Percentiles rank a stretch among this genome's conserved stretches.
Conservation (phyloP, 2,888 invertebrate species). For the Apamea epomidion region DNA sequence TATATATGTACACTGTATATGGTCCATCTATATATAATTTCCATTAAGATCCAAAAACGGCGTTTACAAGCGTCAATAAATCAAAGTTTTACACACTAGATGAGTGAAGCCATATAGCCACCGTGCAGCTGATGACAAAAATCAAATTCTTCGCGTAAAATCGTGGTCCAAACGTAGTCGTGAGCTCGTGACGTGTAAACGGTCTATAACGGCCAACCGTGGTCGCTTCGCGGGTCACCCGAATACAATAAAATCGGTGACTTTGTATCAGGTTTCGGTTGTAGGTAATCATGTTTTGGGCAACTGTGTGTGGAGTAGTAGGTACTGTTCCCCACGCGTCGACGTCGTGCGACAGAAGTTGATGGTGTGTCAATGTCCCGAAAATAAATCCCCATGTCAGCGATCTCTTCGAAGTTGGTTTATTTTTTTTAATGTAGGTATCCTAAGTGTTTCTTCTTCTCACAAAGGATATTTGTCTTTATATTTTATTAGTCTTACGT, state of each 20-base stretch:
- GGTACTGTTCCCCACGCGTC: slow-evolving; percentile 21
- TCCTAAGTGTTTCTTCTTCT: not conserved
- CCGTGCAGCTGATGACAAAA: too few species aligned
- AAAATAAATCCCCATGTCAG: not conserved
- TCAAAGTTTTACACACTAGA: not conserved
- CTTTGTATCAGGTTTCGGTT: slow-evolving; percentile 42
- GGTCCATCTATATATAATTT: not conserved
- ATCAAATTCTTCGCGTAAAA: not conserved
- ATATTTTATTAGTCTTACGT: not conserved
- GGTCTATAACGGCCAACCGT: slow-evolving; percentile 2
- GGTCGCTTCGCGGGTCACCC: slow-evolving; percentile 26
- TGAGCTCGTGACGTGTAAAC: slow-evolving; percentile 36
- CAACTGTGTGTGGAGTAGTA: slow-evolving; percentile 17
- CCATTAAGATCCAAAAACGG: not conserved
- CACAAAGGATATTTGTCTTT: not conserved
- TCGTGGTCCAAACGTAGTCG: not conserved
- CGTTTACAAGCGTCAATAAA: not conserved
- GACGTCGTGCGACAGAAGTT: not conserved
- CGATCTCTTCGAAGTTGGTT: not conserved
- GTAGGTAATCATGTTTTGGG: slow-evolving; percentile 25
- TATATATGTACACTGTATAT: too few species aligned
- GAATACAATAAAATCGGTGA: slow-evolving; percentile 47
- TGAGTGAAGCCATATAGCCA: not conserved
- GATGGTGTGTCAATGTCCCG: not conserved
- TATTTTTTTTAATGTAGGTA: not conserved